Base-by-base conservation (phyloP, 2,888 invertebrate species). In the Stomorhina lunata region DNA sequence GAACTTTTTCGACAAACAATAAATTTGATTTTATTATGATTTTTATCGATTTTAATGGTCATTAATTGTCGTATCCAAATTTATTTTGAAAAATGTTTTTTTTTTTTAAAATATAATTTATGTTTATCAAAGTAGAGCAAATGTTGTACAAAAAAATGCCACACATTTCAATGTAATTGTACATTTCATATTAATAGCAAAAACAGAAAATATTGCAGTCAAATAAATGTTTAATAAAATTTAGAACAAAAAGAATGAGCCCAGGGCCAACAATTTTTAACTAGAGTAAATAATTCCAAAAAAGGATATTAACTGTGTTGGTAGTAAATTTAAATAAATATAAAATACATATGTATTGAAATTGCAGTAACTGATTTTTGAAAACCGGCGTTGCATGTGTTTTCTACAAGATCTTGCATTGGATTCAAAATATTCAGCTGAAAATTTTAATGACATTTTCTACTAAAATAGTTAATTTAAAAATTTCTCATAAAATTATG, bases 41-140 rank as follows among this genome's bases (percentile, higher is more conserved):
- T 50, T 50, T 32, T 59, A 76, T 59, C 66, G 37, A 48, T 37
- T 48, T 68, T 50, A 59, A 61, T 61, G 27, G 61, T 27, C 50
- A 17, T 50, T 59, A 77, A 68, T 77, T 77, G 48, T 68, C 68
- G 4, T n/a, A 77, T 43, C n/a, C 17, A 61, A 61, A 27, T 1
- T n/a, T n/a, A n/a, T n/a, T n/a, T n/a, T n/a, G n/a, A n/a, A 29
- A 53, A 68, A 77, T 77, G 59, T 72, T 72, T 72, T 2, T 29
- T 48, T 17, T 27, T 50, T 65, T 48, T 15, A 37, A 43, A 69
- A 63, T n/a, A n/a, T 34, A 71, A 78, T 78, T 78, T 71, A 78
- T 71, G n/a, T 22, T 34, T 45, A 37, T 10, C n/a, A 40, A 69
- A 45, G 34, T 66, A 66, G 48, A 5, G 17, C 50, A 68, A 65